Base-by-base conservation (phyloP, 2,888 invertebrate species). In the Notodonta dromedarius region DNA sequence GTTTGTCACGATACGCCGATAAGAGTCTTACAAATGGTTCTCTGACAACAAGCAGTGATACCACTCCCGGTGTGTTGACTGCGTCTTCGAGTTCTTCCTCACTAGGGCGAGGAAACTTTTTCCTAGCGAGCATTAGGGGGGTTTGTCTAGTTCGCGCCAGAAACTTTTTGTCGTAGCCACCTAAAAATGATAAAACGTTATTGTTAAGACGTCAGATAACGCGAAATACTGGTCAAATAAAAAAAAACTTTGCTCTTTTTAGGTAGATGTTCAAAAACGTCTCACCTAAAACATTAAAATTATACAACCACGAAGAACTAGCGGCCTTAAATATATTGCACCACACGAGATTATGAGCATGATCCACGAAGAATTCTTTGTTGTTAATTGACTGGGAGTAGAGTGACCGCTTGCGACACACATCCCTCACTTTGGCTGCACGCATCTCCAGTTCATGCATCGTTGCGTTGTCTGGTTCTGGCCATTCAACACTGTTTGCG, bases 251-350 rank as follows among this genome's bases (percentile, higher is more conserved):
- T n/a, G 7, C 13, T 48, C 5, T 48, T 48, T 48, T 5, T 48
- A 7, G n/a, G 7, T 48, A n/a, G 14, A 12, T n/a, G 32, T n/a
- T 57, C 56, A 58, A 35, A 9, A 40, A n/a, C 59, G 57, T 48
- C 73, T 72, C 82, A 90, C 96, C 96, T 65, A 97, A 93, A 77
- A 96, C 94, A 86, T 96, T 96, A 80, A 97, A 96, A 86, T 96
- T 96, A 85, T 96, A 96, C 90, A 97, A 94, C 96, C 96, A 97
- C 9, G 95, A 96, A n/a, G 96, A 96, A 74, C 96, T 96, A 35
- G 96, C 96, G 46, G 96, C 96, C 90, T 96, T 96, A 80, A 96
- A 96, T 70, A 96, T 94, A 81, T 96, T 96, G 80, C 96, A 96
- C 96, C 96, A 96, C 55, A 96, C 95, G 54, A 96, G 88, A 76